Evolutionary conservation across 2,888 invertebrate genomes (phyloP).

Genomic region (Clusia tigrina): DNA sequence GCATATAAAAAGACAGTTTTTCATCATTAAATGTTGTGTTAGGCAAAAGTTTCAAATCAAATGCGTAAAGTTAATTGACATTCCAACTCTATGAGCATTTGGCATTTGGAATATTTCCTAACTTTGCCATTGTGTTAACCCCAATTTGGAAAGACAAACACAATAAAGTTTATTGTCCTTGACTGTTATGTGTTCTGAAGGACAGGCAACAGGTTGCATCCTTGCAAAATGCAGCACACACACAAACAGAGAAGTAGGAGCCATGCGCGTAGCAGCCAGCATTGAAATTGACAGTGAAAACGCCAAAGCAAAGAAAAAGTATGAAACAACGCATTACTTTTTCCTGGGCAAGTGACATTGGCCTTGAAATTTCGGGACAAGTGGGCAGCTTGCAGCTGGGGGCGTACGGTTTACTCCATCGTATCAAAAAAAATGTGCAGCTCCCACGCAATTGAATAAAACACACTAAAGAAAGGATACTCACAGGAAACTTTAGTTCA

Average conservation of each 20-base stretch:
- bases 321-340: too few relatives aligned
- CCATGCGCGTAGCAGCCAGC: slow-evolving; percentile 40
- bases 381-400: too few relatives aligned
- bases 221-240: background rate
- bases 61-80: too few relatives aligned
- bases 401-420: too few relatives aligned
- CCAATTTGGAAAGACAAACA: too few relatives aligned
- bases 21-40: background rate
- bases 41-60: too few relatives aligned
- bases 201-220: slow-evolving; percentile 1
- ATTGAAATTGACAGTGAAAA: background rate
- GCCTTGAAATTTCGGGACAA: slow-evolving; percentile 43
- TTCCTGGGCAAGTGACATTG: slow-evolving; percentile 41
- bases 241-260: background rate
- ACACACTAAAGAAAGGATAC: slow-evolving; percentile 32
- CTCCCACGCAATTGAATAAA: slow-evolving; percentile 38
- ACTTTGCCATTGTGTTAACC: too few relatives aligned
- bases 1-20: too few relatives aligned
- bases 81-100: too few relatives aligned
- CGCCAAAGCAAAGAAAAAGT: background rate
- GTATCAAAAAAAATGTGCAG: too few relatives aligned
- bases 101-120: too few relatives aligned
- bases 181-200: slow-evolving; percentile 15
- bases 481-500: slow-evolving; percentile 61
- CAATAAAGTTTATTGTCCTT: slow-evolving; percentile 41